A percentile compares a stretch with the other conserved stretches of the same genome.
phyloP scores from a whole-genome alignment of 2,888 invertebrate species.

The Scaptomyza flava region DNA sequence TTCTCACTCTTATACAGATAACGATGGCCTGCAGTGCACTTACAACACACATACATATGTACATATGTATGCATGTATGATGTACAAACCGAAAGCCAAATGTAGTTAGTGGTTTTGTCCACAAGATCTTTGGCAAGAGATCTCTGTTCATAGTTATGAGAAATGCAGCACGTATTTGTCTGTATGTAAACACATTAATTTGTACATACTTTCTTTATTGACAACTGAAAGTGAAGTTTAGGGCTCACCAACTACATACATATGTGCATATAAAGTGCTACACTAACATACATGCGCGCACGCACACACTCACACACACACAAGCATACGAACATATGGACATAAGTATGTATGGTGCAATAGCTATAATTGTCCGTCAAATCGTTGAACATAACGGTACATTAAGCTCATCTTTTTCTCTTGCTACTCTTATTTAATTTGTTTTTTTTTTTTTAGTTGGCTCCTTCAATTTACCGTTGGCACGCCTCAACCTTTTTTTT shows the following conservation, averaged over 20 bases:
- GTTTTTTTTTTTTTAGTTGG: neutral
- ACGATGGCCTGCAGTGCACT: neutral
- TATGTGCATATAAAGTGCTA: neutral
- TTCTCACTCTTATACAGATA: neutral
- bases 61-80: neutral
- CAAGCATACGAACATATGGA: no score
- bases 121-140: constrained; percentile 17
- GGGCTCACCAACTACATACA: constrained; percentile 26
- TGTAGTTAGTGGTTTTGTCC: constrained; percentile 14
- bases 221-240: constrained; percentile 42
- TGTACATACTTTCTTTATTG: constrained; percentile 42
- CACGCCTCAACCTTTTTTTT: neutral
- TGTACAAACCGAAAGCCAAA: constrained; percentile 17
- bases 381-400: constrained; percentile 41
- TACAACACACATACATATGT: neutral
- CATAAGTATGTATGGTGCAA: constrained; percentile 1
- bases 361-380: constrained; percentile 28
- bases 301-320: neutral
- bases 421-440: constrained; percentile 1
- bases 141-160: constrained; percentile 9
- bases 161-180: constrained; percentile 11
- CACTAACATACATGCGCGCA: constrained; percentile 1
- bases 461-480: constrained; percentile 31
- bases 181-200: neutral
- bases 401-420: constrained; percentile 41